Conservation (phyloP, 2,113 vertebrate species). For the Scomber colias region DNA sequence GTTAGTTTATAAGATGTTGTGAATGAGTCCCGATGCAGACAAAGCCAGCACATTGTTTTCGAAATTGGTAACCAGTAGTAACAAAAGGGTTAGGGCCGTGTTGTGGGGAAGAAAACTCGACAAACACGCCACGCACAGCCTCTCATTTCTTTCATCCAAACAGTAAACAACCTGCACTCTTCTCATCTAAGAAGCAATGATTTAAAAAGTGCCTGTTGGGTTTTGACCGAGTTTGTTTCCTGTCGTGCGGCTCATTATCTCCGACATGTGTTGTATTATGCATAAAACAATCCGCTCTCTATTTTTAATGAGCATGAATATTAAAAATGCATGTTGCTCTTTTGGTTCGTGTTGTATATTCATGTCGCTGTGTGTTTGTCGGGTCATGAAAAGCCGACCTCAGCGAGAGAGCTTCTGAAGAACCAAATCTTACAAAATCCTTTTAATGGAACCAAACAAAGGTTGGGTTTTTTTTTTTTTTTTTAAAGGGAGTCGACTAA, state of each 20-base stretch:
- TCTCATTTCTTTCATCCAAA: not conserved
- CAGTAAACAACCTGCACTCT: slow-evolving; percentile 21
- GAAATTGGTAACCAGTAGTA: too few relatives aligned
- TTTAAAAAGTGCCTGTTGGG: slow-evolving; percentile 25
- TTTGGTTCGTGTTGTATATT: slow-evolving; percentile 24
- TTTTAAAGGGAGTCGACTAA: not conserved
- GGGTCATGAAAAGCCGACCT: slow-evolving; percentile 4
- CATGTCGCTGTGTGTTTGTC: not conserved
- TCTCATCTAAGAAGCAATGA: slow-evolving; percentile 2
- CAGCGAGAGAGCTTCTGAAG: too few relatives aligned
- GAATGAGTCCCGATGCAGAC: too few relatives aligned
- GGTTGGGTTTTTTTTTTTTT: not conserved
- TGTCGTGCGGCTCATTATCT: slow-evolving; percentile 24
- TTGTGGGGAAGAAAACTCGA: not conserved
- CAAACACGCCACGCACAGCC: not conserved
- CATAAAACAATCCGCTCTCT: slow-evolving; percentile 57
- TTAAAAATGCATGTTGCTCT: slow-evolving; percentile 26
- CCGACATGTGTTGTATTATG: slow-evolving; percentile 39
- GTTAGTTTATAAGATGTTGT: too few relatives aligned
- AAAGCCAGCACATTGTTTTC: too few relatives aligned
- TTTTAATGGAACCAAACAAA: too few relatives aligned
- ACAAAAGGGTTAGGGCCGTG: too few relatives aligned
- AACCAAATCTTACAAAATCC: too few relatives aligned
- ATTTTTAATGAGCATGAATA: slow-evolving; percentile 54
- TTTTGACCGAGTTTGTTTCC: slow-evolving; percentile 44